phyloP scores from a whole-genome alignment of 1,140 invertebrate genomes.

The Aphaenogaster floridana region DNA sequence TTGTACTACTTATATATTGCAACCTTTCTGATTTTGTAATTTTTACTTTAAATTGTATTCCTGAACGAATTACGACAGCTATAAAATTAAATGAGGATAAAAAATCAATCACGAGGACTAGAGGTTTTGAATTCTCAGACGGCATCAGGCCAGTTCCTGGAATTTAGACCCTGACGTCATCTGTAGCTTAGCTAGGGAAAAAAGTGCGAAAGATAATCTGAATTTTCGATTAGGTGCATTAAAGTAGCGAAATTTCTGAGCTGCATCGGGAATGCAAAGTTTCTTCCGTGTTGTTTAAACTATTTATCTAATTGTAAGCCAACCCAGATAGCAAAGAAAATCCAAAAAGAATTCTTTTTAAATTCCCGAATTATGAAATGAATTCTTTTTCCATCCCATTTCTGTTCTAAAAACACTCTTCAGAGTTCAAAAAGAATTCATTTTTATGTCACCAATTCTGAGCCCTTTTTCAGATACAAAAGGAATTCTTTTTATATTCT shows the following conservation, averaged over 20 bases:
- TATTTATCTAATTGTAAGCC: background rate
- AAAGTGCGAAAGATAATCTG: background rate
- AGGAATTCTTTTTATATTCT: no score
- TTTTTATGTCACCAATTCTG: no score
- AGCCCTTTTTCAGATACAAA: no score
- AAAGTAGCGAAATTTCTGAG: slow-evolving; percentile 2
- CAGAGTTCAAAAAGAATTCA: no score
- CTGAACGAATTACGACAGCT: background rate
- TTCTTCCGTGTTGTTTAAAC: background rate
- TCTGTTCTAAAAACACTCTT: no score
- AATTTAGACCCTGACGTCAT: slow-evolving; percentile 31
- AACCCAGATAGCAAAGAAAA: no score
- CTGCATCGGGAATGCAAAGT: background rate
- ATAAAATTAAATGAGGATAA: background rate
- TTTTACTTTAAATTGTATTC: background rate
- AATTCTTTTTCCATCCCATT: no score
- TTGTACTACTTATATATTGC: background rate
- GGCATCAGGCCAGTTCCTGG: background rate
- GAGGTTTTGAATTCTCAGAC: slow-evolving; percentile 35
- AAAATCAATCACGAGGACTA: background rate
- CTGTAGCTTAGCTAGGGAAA: slow-evolving; percentile 3
- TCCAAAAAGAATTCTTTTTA: no score
- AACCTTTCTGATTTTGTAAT: background rate
- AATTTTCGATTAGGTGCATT: background rate
- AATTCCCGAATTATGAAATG: no score